Conservation (phyloP, 35 echinoderm and acorn worm species). For the Diadema setosum region DNA sequence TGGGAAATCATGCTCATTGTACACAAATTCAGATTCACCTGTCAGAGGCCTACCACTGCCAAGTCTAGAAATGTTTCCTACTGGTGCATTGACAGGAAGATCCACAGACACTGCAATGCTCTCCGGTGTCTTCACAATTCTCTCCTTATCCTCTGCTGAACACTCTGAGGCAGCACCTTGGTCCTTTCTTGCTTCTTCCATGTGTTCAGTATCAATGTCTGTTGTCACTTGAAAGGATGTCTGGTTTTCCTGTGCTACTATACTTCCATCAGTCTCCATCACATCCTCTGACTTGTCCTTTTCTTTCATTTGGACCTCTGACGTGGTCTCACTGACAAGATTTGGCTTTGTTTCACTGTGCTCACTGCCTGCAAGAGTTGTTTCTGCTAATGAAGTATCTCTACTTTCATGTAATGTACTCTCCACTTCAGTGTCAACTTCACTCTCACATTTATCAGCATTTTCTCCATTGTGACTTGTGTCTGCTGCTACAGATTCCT, state of each 20-base stretch:
- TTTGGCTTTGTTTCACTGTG: neutral
- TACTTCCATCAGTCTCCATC: neutral
- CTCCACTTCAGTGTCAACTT: neutral
- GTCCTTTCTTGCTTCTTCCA: neutral
- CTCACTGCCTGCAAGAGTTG: neutral
- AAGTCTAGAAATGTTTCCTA: constrained; percentile 1
- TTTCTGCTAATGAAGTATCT: neutral
- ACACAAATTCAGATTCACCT: constrained; percentile 48
- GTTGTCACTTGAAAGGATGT: neutral
- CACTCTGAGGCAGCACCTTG: neutral
- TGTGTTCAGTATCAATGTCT: constrained; percentile 8
- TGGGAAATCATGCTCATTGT: constrained; percentile 72
- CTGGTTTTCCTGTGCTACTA: neutral
- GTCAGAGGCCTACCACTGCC: constrained; percentile 23
- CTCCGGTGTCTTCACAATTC: neutral
- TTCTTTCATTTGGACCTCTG: neutral
- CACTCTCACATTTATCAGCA: neutral
- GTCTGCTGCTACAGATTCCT: neutral
- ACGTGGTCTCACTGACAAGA: neutral
- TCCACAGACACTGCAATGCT: neutral
- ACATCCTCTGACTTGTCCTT: neutral
- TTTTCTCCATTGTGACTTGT: neutral
- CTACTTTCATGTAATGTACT: neutral
- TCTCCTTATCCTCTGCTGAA: neutral
- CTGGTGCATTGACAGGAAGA: neutral